These are phyloP conservation scores for Tiaroga cobitis DNA, from an alignment of 2,797 vertebrate genomes.

Conservation along the genomic window DNA sequence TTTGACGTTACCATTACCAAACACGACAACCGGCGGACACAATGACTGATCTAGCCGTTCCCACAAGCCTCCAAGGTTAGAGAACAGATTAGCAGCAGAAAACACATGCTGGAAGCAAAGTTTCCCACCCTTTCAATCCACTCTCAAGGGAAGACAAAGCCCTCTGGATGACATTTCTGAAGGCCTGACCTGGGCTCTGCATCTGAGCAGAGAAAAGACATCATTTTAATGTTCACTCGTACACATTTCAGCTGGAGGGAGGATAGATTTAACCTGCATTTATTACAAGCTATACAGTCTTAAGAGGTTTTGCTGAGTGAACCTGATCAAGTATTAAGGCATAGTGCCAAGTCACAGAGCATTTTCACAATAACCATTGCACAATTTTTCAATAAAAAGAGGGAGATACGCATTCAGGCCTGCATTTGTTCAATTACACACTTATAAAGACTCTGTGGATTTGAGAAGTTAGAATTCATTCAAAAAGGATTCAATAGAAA, in stretches of 20 bases:
- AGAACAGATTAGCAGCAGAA: conserved; percentile 70
- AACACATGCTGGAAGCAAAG: conserved; percentile 50
- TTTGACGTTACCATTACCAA: conserved; percentile 31
- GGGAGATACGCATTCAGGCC: neutral
- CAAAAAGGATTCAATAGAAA: neutral
- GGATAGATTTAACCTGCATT: neutral
- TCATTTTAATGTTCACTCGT: neutral
- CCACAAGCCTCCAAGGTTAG: conserved; percentile 70
- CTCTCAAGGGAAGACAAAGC: conserved; percentile 40
- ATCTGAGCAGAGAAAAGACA: neutral
- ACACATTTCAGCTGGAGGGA: neutral
- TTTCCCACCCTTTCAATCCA: conserved; percentile 59
- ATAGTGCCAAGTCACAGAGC: neutral
- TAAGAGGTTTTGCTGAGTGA: neutral
- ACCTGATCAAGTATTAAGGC: neutral
- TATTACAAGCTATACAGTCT: neutral
- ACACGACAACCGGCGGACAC: conserved; percentile 36
- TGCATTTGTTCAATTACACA: neutral
- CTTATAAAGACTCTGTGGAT: neutral
- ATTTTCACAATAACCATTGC: conserved; percentile 20
- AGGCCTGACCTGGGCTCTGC: neutral
- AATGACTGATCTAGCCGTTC: conserved; percentile 48
- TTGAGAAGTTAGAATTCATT: neutral
- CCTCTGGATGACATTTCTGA: conserved; percentile 6
- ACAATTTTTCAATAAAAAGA: conserved; percentile 1